These are phyloP conservation scores for Amphiduros pacificus DNA, from an alignment of 2,888 invertebrate species.

Conservation along the genomic window DNA sequence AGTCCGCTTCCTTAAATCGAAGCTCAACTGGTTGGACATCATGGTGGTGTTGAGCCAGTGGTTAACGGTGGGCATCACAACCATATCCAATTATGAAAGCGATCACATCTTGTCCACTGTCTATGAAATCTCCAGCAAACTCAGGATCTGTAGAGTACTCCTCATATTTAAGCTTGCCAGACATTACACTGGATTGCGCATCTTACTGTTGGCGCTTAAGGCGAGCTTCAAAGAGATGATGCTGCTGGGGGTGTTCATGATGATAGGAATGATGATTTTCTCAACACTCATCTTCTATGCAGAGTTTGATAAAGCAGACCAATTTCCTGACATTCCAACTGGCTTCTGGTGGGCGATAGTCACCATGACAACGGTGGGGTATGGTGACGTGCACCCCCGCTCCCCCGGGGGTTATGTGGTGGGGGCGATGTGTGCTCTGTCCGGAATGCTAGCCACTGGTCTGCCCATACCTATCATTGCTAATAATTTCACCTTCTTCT, in stretches of 20 bases:
- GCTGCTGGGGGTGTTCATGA: conserved; percentile 14
- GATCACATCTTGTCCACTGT: conserved; percentile 2
- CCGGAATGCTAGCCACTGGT: conserved; percentile 19
- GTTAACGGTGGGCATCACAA: conserved; percentile 4
- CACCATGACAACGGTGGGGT: conserved; percentile 20
- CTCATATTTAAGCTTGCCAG: conserved; percentile 19
- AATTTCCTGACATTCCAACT: conserved; percentile 12
- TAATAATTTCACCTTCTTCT: conserved; percentile 18
- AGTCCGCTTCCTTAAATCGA: conserved; percentile 14
- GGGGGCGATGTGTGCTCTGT: conserved; percentile 15
- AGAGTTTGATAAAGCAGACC: conserved; percentile 6
- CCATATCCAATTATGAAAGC: conserved; percentile 7
- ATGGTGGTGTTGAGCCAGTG: conserved; percentile 14
- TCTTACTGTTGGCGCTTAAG: conserved; percentile 12
- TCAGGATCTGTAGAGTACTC: conserved; percentile 14
- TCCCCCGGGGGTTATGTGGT: conserved; percentile 13
- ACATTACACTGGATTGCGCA: conserved; percentile 15
- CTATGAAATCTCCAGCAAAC: conserved; percentile 3
- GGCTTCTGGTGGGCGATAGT: conserved; percentile 23
- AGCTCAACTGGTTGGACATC: conserved; percentile 19
- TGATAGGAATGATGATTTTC: conserved; percentile 20
- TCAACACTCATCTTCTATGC: conserved; percentile 19
- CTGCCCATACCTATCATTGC: conserved; percentile 20
- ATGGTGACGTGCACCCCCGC: conserved; percentile 16
- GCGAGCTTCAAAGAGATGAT: conserved; percentile 14